Base-by-base conservation (phyloP, 2,888 invertebrate species). In the Pyralis farinalis region DNA sequence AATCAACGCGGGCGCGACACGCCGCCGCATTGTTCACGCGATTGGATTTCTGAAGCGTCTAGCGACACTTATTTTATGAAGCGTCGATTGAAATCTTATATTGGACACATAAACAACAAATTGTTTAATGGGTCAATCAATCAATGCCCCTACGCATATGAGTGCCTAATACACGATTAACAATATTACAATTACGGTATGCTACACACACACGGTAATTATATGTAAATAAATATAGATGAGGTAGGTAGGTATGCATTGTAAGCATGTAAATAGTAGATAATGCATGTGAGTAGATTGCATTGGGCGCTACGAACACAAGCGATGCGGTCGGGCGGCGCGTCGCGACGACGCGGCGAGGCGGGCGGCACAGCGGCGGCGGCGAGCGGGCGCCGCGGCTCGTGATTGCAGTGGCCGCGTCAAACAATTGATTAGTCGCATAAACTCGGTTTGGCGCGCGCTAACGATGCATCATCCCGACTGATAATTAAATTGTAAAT, bases 341-440 rank as follows among this genome's bases (percentile, higher is more conserved):
- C 25, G 25, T 7, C 25, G n/a, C 25, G 3, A n/a, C 25, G 25
- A 7, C 35, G 25, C n/a, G 21, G 21, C 21, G 21, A 7, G 7
- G 21, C 21, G 21, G 21, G 21, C 21, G 21, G 21, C 21, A 21
- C 21, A 7, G 25, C 25, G 25, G 25, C 35, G 25, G n/a, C 25
- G 25, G 25, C 25, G 35, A 21, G 35, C 35, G 35, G 35, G 27
- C 16, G 34, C 9, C 63, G 61, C 61, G 67, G 74, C 75, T 71
- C 81, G 83, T 87, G 87, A 87, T 87, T 87, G 86, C 84, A 71
- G 63, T 28, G 81, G 83, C 83, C 85, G 83, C 86, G 85, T 86
- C 88, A 87, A 88, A 87, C 88, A 88, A 87, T 87, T 88, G 88
- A 87, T 88, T 88, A 88, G 87, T 86, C 80, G 84, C 84, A 86